These are phyloP conservation scores for Aplidium turbinatum DNA, from an alignment of 23 tunicate genomes.

Conservation along the genomic window DNA sequence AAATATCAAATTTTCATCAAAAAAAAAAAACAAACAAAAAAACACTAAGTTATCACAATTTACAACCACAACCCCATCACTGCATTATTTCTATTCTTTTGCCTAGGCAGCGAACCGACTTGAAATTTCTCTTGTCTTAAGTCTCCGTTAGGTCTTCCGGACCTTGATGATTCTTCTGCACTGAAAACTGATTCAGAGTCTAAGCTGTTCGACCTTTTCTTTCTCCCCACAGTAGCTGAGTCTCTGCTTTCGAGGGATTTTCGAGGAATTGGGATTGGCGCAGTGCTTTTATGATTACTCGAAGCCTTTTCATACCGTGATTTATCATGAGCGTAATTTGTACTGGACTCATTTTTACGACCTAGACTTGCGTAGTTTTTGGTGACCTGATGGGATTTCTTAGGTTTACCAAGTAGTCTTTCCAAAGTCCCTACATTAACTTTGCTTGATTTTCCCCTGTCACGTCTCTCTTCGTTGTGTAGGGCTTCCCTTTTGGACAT, in stretches of 20 bases:
- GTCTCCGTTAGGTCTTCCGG: not conserved
- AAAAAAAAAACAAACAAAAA: too few relatives aligned
- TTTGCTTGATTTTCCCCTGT: not conserved
- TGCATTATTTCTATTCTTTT: conserved; percentile 11
- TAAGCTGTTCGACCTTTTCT: conserved; percentile 43
- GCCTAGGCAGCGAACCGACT: conserved; percentile 8
- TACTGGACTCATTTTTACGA: too few relatives aligned
- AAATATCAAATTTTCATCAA: too few relatives aligned
- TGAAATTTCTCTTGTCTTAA: not conserved
- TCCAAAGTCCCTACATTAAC: too few relatives aligned
- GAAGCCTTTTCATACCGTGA: too few relatives aligned
- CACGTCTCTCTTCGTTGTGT: too few relatives aligned
- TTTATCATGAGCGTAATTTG: too few relatives aligned
- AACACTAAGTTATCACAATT: too few relatives aligned
- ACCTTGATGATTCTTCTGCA: conserved; percentile 10
- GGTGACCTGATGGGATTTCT: too few relatives aligned
- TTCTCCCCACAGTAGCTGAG: not conserved
- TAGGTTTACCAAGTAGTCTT: too few relatives aligned
- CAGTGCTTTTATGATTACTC: too few relatives aligned
- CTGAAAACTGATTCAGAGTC: conserved; percentile 23
- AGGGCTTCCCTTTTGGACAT: conserved; percentile 66
- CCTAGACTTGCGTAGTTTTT: too few relatives aligned
- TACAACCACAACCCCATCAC: conserved; percentile 53
- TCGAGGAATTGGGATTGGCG: conserved; percentile 44
- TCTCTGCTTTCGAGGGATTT: conserved; percentile 35